phyloP scores from a whole-genome alignment of 1,140 invertebrate genomes.

The Lanistes nyassanus region DNA sequence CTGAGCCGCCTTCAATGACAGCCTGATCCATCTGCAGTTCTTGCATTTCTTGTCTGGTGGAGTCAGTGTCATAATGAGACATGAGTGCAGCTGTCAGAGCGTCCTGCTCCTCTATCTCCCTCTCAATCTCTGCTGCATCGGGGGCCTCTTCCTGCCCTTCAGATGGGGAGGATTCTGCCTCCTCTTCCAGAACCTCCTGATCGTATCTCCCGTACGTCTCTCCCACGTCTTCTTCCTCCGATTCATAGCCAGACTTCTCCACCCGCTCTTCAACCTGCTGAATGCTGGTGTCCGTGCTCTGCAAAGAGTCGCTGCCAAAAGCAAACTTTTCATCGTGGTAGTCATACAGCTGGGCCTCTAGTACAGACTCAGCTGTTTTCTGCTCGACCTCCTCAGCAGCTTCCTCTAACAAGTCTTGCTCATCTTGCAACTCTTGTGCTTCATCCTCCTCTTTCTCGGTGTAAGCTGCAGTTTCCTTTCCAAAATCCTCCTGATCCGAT shows the following conservation, averaged over 20 bases:
- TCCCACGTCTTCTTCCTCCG: conserved; percentile 1
- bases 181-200: conserved; percentile 8
- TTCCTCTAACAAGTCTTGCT: background rate
- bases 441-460: conserved; percentile 10
- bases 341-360: conserved; percentile 32
- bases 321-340: background rate
- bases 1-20: conserved; percentile 15
- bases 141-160: conserved; percentile 8
- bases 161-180: background rate
- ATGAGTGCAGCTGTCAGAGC: conserved; percentile 32
- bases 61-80: conserved; percentile 19
- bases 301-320: background rate
- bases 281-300: background rate
- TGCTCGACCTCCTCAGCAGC: conserved; percentile 7
- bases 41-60: background rate
- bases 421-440: background rate
- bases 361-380: conserved; percentile 37
- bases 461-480: background rate
- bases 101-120: conserved; percentile 36
- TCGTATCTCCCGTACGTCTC: background rate
- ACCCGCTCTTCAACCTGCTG: background rate
- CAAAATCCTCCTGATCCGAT: conserved; percentile 2
- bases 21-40: background rate
- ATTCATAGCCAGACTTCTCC: conserved; percentile 11
- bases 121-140: conserved; percentile 25